phyloP scores from a whole-genome alignment of 2,797 vertebrate genomes.

The Nasua narica region DNA sequence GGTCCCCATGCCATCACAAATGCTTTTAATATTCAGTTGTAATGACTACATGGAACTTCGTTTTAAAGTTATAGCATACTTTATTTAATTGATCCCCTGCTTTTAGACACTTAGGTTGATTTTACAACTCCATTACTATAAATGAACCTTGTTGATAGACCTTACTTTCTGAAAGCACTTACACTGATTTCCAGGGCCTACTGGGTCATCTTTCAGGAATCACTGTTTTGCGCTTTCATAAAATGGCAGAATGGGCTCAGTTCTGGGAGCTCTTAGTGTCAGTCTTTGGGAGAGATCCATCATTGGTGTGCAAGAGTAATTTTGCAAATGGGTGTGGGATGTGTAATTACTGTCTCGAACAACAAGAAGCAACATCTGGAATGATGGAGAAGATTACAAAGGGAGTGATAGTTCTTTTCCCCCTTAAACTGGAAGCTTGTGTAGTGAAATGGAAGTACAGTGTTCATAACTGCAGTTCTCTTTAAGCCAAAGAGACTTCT shows the following conservation, averaged over 20 bases:
- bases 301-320: not conserved
- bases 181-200: not conserved
- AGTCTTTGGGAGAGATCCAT: not conserved
- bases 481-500: not conserved
- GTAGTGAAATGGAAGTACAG: not conserved
- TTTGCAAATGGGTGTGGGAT: not conserved
- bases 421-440: not conserved
- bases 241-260: not conserved
- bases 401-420: not conserved
- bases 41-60: not conserved
- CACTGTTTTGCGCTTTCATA: not conserved
- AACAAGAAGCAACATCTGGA: constrained; percentile 22
- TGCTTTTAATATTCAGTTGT: not conserved
- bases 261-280: not conserved
- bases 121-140: constrained; percentile 43
- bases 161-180: not conserved
- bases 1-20: not conserved
- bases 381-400: not conserved
- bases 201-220: constrained; percentile 29
- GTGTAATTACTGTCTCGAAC: not conserved
- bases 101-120: constrained; percentile 57
- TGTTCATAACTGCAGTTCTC: not conserved
- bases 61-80: constrained; percentile 43
- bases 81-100: constrained; percentile 45
- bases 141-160: constrained; percentile 15